Base-by-base conservation (phyloP, 2,113 vertebrate genomes). In the Semnornis frantzii region DNA sequence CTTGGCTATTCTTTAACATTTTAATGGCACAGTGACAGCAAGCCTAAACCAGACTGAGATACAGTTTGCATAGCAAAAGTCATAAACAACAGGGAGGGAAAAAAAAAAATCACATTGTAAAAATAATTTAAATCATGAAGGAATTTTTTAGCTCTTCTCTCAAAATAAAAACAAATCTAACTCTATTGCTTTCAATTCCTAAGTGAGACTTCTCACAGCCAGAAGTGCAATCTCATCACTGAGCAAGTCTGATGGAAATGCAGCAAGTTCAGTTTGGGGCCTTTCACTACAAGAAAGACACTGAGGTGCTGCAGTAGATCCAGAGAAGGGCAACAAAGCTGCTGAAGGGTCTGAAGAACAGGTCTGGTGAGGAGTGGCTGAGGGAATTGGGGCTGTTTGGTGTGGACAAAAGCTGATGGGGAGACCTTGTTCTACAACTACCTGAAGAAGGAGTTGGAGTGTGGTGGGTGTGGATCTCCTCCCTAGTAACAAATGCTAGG, bases 171-270 rank as follows among this genome's bases (percentile, higher is more conserved):
- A 66, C 85, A 92, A 90, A 90, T 44, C 62, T 58, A 94, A 92
- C 72, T 86, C 78, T 68, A 34, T 19, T 85, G 78, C 77, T 95
- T 93, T 94, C 84, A 57, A 37, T 87, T 90, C 60, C 33, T 55
- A 59, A 66, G 76, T 77, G 87, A 91, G 71, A 94, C 44, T 92
- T 94, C 96, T 90, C 73, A 85, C 65, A 86, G 79, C 20, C 57
- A 87, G 64, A 73, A 63, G 31, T 34, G 17, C n/a, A 50, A 88
- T 34, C 65, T 81, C 85, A 68, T 19, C 75, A 5, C 44, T 9
- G 52, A 77, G 69, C 34, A 52, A 33, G 68, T 9, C 44, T 42
- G 77, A 82, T 25, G 65, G 91, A 68, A 92, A 77, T 19, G 54
- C 28, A 58, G 44, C 65, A 76, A 48, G 20, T 34, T 25, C 23